Evolutionary conservation across 1,140 invertebrate species (phyloP).

Genomic region (Cryptotermes secundus): DNA sequence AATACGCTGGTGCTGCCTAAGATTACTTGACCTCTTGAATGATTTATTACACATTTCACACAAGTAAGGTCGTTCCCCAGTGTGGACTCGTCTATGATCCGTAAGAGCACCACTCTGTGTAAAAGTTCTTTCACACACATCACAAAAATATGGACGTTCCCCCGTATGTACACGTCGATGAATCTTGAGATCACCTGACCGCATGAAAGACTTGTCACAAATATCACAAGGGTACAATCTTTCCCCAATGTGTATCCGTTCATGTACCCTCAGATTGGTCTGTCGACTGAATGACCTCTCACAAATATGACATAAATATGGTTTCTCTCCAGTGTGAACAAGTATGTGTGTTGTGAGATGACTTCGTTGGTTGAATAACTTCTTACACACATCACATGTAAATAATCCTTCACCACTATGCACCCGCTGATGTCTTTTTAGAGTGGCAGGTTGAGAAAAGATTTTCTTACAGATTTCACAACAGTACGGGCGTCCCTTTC

Average conservation of each 20-base stretch:
- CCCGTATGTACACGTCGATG: constrained; percentile 39
- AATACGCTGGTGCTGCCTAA: constrained; percentile 39
- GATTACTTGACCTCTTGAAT: constrained; percentile 39
- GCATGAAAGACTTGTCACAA: constrained; percentile 36
- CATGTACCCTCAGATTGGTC: constrained; percentile 21
- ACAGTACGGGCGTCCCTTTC: too few species aligned
- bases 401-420: constrained; percentile 26
- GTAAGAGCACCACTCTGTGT: constrained; percentile 42
- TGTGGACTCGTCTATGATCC: constrained; percentile 38
- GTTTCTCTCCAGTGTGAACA: constrained; percentile 66
- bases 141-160: constrained; percentile 47
- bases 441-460: constrained; percentile 23
- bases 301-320: constrained; percentile 44
- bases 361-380: constrained; percentile 21
- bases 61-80: constrained; percentile 38
- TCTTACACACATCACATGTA: constrained; percentile 28
- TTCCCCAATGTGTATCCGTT: constrained; percentile 22
- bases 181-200: constrained; percentile 34
- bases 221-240: constrained; percentile 30
- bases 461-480: constrained; percentile 24
- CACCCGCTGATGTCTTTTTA: constrained; percentile 28
- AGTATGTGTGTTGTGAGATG: constrained; percentile 59
- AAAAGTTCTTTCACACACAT: constrained; percentile 64
- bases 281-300: constrained; percentile 16
- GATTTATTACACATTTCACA: constrained; percentile 40